Percentiles rank a stretch among this genome's conserved stretches.
Conservation (phyloP, 2,888 invertebrate species). For the Drosophila atripex region DNA sequence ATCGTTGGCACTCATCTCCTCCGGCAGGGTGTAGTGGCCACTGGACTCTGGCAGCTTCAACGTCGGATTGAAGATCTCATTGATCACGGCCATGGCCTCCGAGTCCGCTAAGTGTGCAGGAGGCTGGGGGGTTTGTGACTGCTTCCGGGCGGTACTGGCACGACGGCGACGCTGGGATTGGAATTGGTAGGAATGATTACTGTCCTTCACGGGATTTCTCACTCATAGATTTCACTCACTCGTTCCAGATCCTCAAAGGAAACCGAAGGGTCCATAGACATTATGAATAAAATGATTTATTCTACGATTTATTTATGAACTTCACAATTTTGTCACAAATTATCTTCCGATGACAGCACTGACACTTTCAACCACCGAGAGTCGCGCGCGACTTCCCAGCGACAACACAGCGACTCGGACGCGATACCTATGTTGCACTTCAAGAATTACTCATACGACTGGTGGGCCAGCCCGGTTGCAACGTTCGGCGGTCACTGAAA, state of each 20-base stretch:
- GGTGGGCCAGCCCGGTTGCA: constrained; percentile 45
- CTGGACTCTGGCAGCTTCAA: constrained; percentile 80
- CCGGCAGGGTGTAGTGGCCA: constrained; percentile 81
- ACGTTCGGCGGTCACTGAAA: constrained; percentile 76
- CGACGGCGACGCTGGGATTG: constrained; percentile 77
- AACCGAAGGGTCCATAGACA: constrained; percentile 81
- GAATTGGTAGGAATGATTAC: background rate
- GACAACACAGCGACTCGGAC: constrained; percentile 6
- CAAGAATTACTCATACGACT: constrained; percentile 53
- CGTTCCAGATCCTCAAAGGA: constrained; percentile 81
- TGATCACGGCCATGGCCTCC: constrained; percentile 82
- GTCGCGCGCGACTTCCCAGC: constrained; percentile 11
- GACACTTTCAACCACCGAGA: constrained; percentile 20
- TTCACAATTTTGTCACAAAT: background rate
- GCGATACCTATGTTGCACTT: constrained; percentile 21
- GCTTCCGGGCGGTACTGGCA: constrained; percentile 75
- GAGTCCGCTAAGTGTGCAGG: constrained; percentile 70
- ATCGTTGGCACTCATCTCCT: constrained; percentile 79
- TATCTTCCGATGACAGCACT: background rate
- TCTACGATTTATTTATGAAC: background rate
- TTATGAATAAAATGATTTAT: constrained; percentile 39
- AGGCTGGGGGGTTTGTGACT: constrained; percentile 68
- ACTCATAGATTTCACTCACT: constrained; percentile 62
- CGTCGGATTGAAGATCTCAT: constrained; percentile 83
- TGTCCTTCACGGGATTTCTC: background rate